Conservation (phyloP, 2,797 vertebrate genomes). For the Lagocephalus sceleratus region DNA sequence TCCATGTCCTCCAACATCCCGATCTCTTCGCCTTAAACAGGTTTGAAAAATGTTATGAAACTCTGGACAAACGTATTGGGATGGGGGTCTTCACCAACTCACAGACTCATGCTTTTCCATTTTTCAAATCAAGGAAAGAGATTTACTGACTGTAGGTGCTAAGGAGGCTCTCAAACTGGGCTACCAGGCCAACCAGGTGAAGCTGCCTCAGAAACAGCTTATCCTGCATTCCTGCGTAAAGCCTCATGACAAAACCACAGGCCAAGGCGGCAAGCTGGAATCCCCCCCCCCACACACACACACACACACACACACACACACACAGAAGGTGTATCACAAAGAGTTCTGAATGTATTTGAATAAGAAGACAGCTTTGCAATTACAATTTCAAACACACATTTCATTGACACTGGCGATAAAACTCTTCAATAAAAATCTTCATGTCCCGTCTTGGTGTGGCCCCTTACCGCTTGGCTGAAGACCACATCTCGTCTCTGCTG, state of each 20-base stretch:
- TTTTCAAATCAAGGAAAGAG: no score
- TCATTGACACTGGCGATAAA: no score
- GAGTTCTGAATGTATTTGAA: no score
- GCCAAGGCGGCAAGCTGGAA: conserved; percentile 88
- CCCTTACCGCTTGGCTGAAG: conserved; percentile 95
- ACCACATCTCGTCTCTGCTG: conserved; percentile 91
- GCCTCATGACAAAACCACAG: conserved; percentile 91
- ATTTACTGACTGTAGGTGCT: conserved; percentile 94
- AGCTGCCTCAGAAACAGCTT: conserved; percentile 91
- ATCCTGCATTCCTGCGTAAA: conserved; percentile 88
- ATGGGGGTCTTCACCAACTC: background rate
- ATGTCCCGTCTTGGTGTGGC: background rate
- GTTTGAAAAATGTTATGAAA: background rate
- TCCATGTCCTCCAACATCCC: conserved; percentile 99
- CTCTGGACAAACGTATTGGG: background rate
- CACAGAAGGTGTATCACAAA: no score
- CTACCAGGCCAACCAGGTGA: conserved; percentile 87
- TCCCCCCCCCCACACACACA: conserved; percentile 8
- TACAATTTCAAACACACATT: no score
- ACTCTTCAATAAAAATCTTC: no score
- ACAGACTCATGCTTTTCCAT: background rate
- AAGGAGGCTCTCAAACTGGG: conserved; percentile 94
- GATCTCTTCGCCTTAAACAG: conserved; percentile 89
- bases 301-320: conserved; percentile 1
- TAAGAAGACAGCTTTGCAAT: no score